Conservation (phyloP, 2,113 vertebrate species). For the Otus sunia region DNA sequence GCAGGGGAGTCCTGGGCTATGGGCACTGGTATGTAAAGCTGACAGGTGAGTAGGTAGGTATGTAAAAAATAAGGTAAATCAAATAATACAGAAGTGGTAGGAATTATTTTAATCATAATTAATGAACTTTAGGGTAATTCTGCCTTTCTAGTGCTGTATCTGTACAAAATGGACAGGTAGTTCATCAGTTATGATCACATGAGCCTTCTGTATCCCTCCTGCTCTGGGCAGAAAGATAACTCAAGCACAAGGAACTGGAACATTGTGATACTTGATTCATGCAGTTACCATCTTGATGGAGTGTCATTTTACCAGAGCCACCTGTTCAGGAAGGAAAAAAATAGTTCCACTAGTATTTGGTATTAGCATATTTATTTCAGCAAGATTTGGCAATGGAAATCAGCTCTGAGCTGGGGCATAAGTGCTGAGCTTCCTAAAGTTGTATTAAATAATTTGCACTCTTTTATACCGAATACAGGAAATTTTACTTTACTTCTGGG, state of each 20-base stretch:
- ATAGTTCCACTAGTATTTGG: neutral
- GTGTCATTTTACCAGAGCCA: constrained; percentile 21
- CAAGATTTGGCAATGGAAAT: neutral
- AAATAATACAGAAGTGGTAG: neutral
- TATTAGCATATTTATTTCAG: neutral
- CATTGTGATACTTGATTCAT: neutral
- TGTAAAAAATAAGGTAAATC: neutral
- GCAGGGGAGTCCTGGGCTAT: neutral
- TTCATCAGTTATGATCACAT: neutral
- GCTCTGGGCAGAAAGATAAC: neutral
- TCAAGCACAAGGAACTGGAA: neutral
- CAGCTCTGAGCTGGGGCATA: neutral
- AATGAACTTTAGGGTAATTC: constrained; percentile 1
- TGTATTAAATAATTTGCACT: neutral
- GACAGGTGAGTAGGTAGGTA: neutral
- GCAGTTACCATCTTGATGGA: neutral
- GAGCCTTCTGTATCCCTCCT: constrained; percentile 3
- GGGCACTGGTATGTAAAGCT: neutral
- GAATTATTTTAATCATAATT: constrained; percentile 13
- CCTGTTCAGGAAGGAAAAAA: neutral
- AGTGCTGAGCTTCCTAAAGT: neutral
- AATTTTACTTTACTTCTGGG: neutral
- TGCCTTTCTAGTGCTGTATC: neutral
- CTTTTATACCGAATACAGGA: neutral
- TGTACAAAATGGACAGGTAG: neutral